These are phyloP conservation scores for Drosophila peninsularis DNA, from an alignment of 2,888 invertebrate species.

Conservation along the genomic window DNA sequence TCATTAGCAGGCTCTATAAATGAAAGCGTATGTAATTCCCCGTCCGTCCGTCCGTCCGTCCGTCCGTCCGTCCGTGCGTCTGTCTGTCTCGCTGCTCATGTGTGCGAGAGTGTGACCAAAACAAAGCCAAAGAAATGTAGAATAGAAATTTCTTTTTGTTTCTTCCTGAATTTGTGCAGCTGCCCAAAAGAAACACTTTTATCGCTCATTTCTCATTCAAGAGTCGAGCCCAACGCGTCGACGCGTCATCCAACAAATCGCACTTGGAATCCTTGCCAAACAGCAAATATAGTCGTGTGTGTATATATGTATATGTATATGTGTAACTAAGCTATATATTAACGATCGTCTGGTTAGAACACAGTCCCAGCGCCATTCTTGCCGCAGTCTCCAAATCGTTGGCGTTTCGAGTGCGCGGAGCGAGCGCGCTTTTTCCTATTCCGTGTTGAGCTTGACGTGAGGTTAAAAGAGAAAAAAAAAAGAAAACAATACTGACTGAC, in stretches of 20 bases:
- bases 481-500: too few species aligned
- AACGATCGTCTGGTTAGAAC: slow-evolving; percentile 43
- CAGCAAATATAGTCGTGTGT: slow-evolving; percentile 2
- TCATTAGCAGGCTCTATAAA: slow-evolving; percentile 11
- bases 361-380: slow-evolving; percentile 8
- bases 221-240: slow-evolving; percentile 60
- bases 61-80: too few species aligned
- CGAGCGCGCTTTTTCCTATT: slow-evolving; percentile 7
- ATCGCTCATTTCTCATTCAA: slow-evolving; percentile 65
- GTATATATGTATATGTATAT: neutral
- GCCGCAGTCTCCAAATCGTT: slow-evolving; percentile 37
- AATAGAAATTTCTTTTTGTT: slow-evolving; percentile 27
- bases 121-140: slow-evolving; percentile 77
- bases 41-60: neutral
- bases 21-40: slow-evolving; percentile 27
- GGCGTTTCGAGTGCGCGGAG: slow-evolving; percentile 33
- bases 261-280: slow-evolving; percentile 40
- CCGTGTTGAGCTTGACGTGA: slow-evolving; percentile 26
- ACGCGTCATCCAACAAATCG: slow-evolving; percentile 31
- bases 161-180: slow-evolving; percentile 42
- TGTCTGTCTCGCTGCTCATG: neutral
- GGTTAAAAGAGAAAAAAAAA: slow-evolving; percentile 10
- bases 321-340: slow-evolving; percentile 17
- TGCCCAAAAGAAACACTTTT: slow-evolving; percentile 67
- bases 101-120: slow-evolving; percentile 44